phyloP scores from a whole-genome alignment of 2,113 vertebrate species.

The Donacobius atricapilla region DNA sequence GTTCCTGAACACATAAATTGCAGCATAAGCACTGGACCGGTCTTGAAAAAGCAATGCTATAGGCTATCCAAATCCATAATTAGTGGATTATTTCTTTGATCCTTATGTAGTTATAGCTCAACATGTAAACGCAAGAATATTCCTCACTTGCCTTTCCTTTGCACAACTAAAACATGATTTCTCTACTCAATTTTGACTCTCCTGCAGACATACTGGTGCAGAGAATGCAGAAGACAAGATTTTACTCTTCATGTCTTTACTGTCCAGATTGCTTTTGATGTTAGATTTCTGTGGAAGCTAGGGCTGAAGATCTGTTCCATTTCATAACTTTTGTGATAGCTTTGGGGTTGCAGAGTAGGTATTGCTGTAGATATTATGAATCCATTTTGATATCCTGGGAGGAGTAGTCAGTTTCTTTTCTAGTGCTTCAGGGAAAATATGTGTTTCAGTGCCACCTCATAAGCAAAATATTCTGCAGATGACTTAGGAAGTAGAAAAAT shows the following conservation, averaged over 20 bases:
- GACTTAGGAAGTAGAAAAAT: not conserved
- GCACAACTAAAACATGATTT: not conserved
- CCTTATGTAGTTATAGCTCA: accelerated
- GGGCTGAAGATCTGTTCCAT: not conserved
- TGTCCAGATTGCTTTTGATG: not conserved
- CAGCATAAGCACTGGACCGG: not conserved
- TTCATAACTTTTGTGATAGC: not conserved
- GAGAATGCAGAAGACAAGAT: not conserved
- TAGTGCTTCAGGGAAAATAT: not conserved
- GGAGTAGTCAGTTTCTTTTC: not conserved
- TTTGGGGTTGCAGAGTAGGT: not conserved
- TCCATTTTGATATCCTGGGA: not conserved
- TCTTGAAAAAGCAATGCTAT: not conserved
- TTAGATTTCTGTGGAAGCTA: not conserved
- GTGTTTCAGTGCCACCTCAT: not conserved
- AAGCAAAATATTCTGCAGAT: not conserved
- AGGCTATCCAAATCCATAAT: not conserved
- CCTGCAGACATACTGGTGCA: not conserved
- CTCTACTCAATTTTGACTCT: not conserved
- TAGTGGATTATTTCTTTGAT: not conserved
- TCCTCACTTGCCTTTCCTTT: not conserved
- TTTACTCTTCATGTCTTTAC: not conserved
- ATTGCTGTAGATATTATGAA: not conserved
- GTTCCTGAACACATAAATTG: not conserved
- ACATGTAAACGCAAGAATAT: not conserved